Percentiles rank a stretch among this genome's conserved stretches.
phyloP scores from a whole-genome alignment of 2,797 vertebrate species.

The Limosa lapponica region DNA sequence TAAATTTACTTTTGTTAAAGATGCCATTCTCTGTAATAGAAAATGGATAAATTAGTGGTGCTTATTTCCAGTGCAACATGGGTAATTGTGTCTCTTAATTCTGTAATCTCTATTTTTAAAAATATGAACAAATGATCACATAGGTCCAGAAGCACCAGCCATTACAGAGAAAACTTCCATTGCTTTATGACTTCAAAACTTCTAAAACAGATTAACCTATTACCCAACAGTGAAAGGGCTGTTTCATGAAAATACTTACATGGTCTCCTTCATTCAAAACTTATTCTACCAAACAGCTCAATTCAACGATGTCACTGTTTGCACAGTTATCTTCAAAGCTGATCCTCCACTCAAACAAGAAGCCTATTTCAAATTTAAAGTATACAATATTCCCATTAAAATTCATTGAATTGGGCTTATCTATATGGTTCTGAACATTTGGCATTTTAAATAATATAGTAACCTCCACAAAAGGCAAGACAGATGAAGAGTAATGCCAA shows the following conservation, averaged over 20 bases:
- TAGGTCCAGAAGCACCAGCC: not conserved
- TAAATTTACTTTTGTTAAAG: slow-evolving; percentile 6
- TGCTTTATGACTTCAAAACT: not conserved
- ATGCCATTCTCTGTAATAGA: not conserved
- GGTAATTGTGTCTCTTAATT: slow-evolving; percentile 11
- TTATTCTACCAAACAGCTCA: slow-evolving; percentile 2
- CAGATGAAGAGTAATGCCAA: slow-evolving; percentile 54
- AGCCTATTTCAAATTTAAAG: slow-evolving; percentile 28
- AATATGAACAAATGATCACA: not conserved
- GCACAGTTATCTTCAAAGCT: slow-evolving; percentile 35
- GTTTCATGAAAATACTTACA: not conserved
- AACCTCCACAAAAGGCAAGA: slow-evolving; percentile 32
- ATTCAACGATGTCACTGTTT: not conserved
- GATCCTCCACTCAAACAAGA: slow-evolving; percentile 35
- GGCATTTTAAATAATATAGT: slow-evolving; percentile 51
- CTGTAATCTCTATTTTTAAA: not conserved
- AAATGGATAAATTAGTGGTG: not conserved
- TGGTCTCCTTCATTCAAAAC: not conserved
- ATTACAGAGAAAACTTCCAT: not conserved
- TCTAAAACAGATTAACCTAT: not conserved
- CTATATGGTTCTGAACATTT: slow-evolving; percentile 45
- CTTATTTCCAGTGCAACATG: not conserved
- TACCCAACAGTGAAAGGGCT: not conserved
- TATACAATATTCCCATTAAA: slow-evolving; percentile 38
- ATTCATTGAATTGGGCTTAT: slow-evolving; percentile 56